phyloP scores from a whole-genome alignment of 2,113 vertebrate species.

The Passer domesticus region DNA sequence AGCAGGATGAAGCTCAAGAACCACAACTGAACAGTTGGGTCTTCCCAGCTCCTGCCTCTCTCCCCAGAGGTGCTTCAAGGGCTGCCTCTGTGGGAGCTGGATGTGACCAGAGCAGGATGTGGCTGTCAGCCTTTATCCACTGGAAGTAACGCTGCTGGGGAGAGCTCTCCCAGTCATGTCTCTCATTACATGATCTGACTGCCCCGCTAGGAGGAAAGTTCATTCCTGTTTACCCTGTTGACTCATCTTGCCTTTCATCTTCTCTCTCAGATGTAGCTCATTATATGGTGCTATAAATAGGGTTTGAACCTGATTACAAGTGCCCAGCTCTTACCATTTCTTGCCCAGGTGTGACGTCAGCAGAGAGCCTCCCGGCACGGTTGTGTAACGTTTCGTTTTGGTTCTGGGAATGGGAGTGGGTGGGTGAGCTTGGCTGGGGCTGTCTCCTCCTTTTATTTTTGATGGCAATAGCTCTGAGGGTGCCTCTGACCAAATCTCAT shows the following conservation, averaged over 20 bases:
- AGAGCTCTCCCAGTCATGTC: not conserved
- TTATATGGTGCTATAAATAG: conserved; percentile 39
- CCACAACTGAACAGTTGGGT: not conserved
- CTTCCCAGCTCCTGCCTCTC: not conserved
- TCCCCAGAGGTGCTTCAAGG: rapidly evolving
- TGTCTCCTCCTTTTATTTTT: not conserved
- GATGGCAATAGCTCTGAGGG: not conserved
- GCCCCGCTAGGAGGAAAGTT: not conserved
- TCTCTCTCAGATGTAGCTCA: not conserved
- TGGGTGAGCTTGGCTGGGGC: not conserved
- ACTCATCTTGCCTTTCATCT: conserved; percentile 35
- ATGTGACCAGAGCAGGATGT: not conserved
- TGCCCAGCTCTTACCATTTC: not conserved
- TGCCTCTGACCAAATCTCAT: not conserved
- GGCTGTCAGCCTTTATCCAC: not conserved
- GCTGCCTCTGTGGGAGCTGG: not conserved
- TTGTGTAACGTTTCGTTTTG: not conserved
- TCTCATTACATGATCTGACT: not conserved
- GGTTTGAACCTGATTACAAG: not conserved
- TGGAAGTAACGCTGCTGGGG: not conserved
- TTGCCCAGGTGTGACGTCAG: not conserved
- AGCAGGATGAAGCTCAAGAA: not conserved
- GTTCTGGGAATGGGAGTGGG: not conserved
- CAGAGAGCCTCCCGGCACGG: not conserved
- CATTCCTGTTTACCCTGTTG: not conserved